Evolutionary conservation across 2,888 invertebrate species (phyloP), one percentile per base, ranked within the genome.

Genomic region (Drosophila siamana): DNA sequence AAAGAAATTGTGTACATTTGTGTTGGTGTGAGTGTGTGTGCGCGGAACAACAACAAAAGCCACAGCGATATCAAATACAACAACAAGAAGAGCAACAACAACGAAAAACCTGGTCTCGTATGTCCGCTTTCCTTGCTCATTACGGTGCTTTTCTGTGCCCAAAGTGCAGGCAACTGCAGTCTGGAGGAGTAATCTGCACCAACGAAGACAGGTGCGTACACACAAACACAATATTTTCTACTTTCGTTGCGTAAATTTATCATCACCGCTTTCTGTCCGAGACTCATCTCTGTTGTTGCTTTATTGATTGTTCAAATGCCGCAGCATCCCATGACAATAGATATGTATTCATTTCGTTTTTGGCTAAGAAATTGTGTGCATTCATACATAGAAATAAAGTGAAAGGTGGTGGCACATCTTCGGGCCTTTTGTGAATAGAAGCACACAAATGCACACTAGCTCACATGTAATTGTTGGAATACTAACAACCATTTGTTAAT

Each of bases 71-170:
- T 15, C 52, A 54, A 28, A 43, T 56, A n/a, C 51, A 67, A n/a
- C 33, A 33, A 33, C n/a, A 33, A 9, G 9, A 26, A 7, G 6
- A 26, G 15, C 28, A 67, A 41, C 50, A 72, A 47, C 68, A 72
- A 50, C 74, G 9, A 59, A 63, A 54, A 78, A 81, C 55, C 78
- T 68, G 68, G 81, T 81, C 87, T 82, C 82, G 81, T 71, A 84
- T 79, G 88, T 86, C 88, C 88, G 86, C 88, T 89, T 85, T 89
- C 83, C 88, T 85, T 86, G 77, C 86, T 89, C 64, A 86, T 86
- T 87, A 83, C 75, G 78, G 75, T 78, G 78, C 78, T 74, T 74
- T 78, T 74, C 62, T 63, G 55, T 74, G 74, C 78, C 74, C 60
- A 78, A 68, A 74, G 74, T 69, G 74, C 74, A 69, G 65, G 75